Percentiles rank a stretch among this genome's conserved stretches.
These are phyloP conservation scores for Dryas iulia DNA, from an alignment of 1,140 invertebrate species.

Conservation along the genomic window DNA sequence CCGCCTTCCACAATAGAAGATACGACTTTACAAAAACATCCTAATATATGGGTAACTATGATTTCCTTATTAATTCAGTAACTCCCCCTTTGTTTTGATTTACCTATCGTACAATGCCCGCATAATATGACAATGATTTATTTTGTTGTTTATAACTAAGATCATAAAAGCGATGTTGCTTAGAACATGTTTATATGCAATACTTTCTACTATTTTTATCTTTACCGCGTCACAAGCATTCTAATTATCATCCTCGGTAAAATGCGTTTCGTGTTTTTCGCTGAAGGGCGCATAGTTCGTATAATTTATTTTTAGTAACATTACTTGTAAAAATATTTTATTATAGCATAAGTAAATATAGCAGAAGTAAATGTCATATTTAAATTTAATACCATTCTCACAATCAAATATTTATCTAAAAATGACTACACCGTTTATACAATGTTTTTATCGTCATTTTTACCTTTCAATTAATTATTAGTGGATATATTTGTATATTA, in stretches of 20 bases:
- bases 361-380: not conserved
- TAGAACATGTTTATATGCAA: conserved; percentile 30
- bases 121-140: conserved; percentile 38
- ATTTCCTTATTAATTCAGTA: conserved; percentile 64
- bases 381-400: too few species aligned
- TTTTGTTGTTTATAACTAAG: conserved; percentile 31
- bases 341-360: not conserved
- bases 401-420: too few species aligned
- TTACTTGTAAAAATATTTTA: conserved; percentile 26
- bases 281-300: conserved; percentile 20
- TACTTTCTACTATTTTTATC: conserved; percentile 57
- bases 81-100: conserved; percentile 51
- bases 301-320: conserved; percentile 22
- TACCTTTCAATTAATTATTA: too few species aligned
- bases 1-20: conserved; percentile 41
- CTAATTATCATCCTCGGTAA: not conserved
- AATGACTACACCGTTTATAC: too few species aligned
- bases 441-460: too few species aligned
- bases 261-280: not conserved
- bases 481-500: too few species aligned
- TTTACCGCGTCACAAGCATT: conserved; percentile 30
- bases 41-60: conserved; percentile 72
- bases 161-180: conserved; percentile 14
- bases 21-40: conserved; percentile 37
- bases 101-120: conserved; percentile 32